Base-by-base conservation (phyloP, 2,888 invertebrate species). In the Oxystoma pomonae region DNA sequence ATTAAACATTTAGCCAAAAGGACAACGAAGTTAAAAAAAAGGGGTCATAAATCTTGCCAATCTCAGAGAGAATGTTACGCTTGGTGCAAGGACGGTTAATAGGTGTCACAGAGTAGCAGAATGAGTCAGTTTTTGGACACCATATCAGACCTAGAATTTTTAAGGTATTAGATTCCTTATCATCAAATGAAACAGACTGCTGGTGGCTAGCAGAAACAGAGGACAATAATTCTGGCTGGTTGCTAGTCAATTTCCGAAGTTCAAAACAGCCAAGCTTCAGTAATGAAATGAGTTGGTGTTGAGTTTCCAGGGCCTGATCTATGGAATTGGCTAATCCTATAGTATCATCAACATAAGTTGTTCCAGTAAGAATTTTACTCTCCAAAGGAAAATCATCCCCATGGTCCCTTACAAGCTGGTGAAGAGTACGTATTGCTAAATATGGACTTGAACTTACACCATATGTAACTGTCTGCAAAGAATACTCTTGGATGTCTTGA, bases 321-420 rank as follows among this genome's bases (percentile, higher is more conserved):
- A 58, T 7, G 7, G 20, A 16, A 2, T n/a, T 9, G 9, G 58
- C 22, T 12, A 7, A 19, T 16, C 16, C 20, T 18, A 58, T 19
- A 2, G 20, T 16, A 49, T 58, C 58, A 58, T 58, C 35, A 16
- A 58, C 16, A 16, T 58, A 58, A 16, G 22, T 16, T 12, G 21
- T 49, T 16, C 9, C 9, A n/a, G 9, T 16, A 12, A 19, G n/a
- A 58, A 18, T 58, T 16, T 9, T 3, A 53, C 20, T 20, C 9
- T 49, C 58, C 16, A 21, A 19, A 3, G 53, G 53, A 19, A 9
- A 53, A 19, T 53, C 53, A 9, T n/a, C n/a, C 3, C 53, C 53
- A 16, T 53, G 5, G 53, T 53, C 53, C 17, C n/a, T 3, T 3
- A 53, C 53, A 16, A 53, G 19, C n/a, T 53, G 53, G 7, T 53